Percentiles rank a stretch among this genome's conserved stretches.
phyloP scores from a whole-genome alignment of 1,140 invertebrate genomes.

The Leptinotarsa undecemlineata region DNA sequence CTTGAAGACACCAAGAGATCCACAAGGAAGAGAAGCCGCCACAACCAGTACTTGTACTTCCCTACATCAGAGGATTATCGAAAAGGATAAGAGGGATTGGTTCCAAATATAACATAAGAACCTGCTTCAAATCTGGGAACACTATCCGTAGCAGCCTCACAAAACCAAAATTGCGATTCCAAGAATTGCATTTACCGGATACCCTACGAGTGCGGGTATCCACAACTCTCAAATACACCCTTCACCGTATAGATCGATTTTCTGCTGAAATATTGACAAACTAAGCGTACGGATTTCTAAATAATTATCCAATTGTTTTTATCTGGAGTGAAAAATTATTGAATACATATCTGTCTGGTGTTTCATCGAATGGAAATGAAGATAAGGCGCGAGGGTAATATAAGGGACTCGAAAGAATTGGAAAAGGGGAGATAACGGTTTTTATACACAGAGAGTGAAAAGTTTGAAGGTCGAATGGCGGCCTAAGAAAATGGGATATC shows the following conservation, averaged over 20 bases:
- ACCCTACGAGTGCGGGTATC: too few species aligned
- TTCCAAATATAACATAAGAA: too few species aligned
- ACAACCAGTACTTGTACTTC: too few species aligned
- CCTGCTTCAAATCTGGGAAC: too few species aligned
- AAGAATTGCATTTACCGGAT: too few species aligned
- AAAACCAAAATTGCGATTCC: too few species aligned
- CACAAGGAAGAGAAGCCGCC: too few species aligned
- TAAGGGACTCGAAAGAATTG: neutral
- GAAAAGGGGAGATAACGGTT: constrained; percentile 4
- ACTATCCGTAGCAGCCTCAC: too few species aligned
- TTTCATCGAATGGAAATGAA: constrained; percentile 6
- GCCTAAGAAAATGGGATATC: constrained; percentile 2
- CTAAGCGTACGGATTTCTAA: neutral
- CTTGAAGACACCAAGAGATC: too few species aligned
- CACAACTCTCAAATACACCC: too few species aligned
- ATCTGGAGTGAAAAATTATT: constrained; percentile 4
- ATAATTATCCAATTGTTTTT: constrained; percentile 8
- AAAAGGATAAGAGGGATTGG: too few species aligned
- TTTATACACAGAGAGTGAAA: neutral
- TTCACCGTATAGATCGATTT: neutral
- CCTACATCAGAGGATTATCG: too few species aligned
- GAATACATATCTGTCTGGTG: constrained; percentile 3
- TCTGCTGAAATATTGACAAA: neutral
- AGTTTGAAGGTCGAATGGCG: neutral
- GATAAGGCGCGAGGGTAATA: neutral